Conservation (phyloP, 2,797 vertebrate genomes). For the Petrocephalus sullivani region DNA sequence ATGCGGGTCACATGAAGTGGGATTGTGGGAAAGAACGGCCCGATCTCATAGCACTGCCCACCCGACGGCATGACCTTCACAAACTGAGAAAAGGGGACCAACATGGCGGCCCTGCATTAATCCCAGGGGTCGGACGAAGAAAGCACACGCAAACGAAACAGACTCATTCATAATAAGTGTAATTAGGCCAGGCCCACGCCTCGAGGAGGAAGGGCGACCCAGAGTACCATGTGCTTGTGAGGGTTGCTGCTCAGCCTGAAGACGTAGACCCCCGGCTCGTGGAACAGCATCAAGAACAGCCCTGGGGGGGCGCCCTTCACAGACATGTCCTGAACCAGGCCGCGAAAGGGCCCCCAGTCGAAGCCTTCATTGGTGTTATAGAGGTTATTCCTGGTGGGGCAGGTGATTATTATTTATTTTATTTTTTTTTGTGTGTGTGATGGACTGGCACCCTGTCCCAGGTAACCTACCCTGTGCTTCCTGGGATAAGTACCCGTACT, state of each 20-base stretch:
- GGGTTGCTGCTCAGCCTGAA: slow-evolving; percentile 70
- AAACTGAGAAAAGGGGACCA: slow-evolving; percentile 56
- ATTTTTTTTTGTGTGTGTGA: neutral
- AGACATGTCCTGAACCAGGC: slow-evolving; percentile 61
- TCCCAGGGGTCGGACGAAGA: neutral
- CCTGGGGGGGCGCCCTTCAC: slow-evolving; percentile 47
- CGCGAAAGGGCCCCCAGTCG: slow-evolving; percentile 80
- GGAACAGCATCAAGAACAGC: slow-evolving; percentile 70
- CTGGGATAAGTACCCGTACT: neutral
- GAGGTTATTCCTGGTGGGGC: slow-evolving; percentile 67
- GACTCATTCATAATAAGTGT: neutral
- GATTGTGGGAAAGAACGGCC: slow-evolving; percentile 69
- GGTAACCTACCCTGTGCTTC: neutral
- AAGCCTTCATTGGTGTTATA: slow-evolving; percentile 77
- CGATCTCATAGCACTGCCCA: slow-evolving; percentile 72
- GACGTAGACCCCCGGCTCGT: slow-evolving; percentile 71
- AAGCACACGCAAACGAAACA: neutral
- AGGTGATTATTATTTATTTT: neutral
- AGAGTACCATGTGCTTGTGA: slow-evolving; percentile 73
- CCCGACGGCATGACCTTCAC: slow-evolving; percentile 71
- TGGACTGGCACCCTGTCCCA: neutral
- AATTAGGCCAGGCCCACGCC: neutral
- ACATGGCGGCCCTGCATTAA: neutral
- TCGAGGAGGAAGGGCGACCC: neutral
- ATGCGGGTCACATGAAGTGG: slow-evolving; percentile 71